Evolutionary conservation across 2,797 vertebrate species (phyloP).

Genomic region (Etheostoma perlongum): DNA sequence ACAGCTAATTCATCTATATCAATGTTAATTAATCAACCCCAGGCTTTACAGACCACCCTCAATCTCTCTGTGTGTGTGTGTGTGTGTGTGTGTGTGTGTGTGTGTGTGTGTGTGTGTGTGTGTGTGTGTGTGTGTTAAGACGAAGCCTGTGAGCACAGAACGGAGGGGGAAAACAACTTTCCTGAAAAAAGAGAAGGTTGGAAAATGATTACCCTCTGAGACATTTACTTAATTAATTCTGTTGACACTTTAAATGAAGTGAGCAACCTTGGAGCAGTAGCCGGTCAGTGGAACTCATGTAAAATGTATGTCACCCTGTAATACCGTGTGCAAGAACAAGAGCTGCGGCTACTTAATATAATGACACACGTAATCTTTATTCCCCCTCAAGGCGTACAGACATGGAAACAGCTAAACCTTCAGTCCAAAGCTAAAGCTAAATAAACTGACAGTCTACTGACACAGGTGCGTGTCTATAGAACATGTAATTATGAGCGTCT

Average conservation of each 20-base stretch:
- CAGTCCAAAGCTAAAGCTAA: conserved; percentile 65
- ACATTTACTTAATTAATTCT: conserved; percentile 82
- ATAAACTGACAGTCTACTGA: conserved; percentile 72
- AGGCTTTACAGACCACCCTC: conserved; percentile 74
- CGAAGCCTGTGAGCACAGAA: conserved; percentile 33
- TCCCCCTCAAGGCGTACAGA: conserved; percentile 64
- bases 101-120: conserved; percentile 20
- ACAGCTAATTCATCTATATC: conserved; percentile 83
- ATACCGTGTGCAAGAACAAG: conserved; percentile 69
- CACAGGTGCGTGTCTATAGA: conserved; percentile 69
- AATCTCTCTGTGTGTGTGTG: conserved; percentile 25
- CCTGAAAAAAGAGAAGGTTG: conserved; percentile 41
- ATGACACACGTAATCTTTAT: conserved; percentile 82
- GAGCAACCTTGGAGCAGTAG: conserved; percentile 72
- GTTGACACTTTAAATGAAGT: conserved; percentile 76
- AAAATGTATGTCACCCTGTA: conserved; percentile 80
- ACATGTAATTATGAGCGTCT: conserved; percentile 62
- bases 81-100: conserved; percentile 18
- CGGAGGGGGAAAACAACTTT: conserved; percentile 19
- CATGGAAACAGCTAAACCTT: conserved; percentile 63
- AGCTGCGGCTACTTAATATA: conserved; percentile 73
- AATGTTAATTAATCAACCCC: conserved; percentile 82
- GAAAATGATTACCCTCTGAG: conserved; percentile 81
- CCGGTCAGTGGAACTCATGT: conserved; percentile 76
- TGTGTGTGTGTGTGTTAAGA: conserved; percentile 35